Conservation (phyloP, 1,140 invertebrate species). For the Diuraphis noxia region DNA sequence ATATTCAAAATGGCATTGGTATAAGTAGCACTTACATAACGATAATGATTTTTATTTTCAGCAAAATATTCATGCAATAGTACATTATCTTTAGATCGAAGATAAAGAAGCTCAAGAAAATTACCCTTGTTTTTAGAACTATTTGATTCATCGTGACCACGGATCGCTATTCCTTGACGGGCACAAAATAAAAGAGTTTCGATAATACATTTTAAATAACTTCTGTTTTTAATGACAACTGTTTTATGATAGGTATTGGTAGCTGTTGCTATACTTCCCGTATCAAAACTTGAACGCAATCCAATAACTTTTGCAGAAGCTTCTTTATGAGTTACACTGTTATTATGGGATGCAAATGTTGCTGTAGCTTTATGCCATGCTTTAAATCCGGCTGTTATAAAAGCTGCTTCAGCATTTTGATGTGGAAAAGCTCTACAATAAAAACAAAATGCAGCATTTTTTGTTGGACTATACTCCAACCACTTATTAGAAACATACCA, state of each 20-base stretch:
- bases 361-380: neutral
- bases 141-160: neutral
- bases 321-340: neutral
- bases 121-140: neutral
- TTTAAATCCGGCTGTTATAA: neutral
- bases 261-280: too few species aligned
- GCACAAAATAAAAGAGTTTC: constrained; percentile 19
- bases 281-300: neutral
- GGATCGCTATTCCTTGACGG: neutral
- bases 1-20: neutral
- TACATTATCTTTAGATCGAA: constrained; percentile 24
- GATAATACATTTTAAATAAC: neutral
- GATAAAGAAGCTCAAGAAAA: neutral
- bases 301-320: neutral
- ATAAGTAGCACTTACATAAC: neutral
- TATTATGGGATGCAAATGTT: too few species aligned
- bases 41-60: too few species aligned
- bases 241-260: neutral
- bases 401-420: neutral
- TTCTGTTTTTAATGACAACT: neutral
- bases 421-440: neutral
- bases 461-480: neutral
- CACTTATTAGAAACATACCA: neutral
- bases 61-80: constrained; percentile 9
- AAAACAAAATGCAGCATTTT: neutral